phyloP scores from a whole-genome alignment of 1,140 invertebrate genomes.

The Drosophila parvula region DNA sequence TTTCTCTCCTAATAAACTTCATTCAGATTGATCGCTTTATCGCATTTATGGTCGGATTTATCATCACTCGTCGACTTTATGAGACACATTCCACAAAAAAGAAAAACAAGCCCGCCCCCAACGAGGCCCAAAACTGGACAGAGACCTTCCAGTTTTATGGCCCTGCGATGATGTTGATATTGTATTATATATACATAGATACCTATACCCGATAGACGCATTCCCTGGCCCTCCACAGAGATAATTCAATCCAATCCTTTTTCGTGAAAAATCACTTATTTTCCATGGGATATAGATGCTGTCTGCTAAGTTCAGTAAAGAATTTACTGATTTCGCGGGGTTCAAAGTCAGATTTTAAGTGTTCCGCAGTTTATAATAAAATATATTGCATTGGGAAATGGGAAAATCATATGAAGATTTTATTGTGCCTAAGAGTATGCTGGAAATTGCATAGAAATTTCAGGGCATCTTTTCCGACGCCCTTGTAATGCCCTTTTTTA shows the following conservation, averaged over 20 bases:
- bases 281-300: not conserved
- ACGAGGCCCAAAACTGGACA: not conserved
- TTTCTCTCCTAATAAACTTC: slow-evolving; percentile 35
- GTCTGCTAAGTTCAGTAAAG: not conserved
- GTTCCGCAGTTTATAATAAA: slow-evolving; percentile 1
- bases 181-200: not conserved
- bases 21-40: slow-evolving; percentile 49
- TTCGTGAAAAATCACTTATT: not conserved
- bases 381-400: not conserved
- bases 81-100: not conserved
- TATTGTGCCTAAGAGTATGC: not conserved
- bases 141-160: slow-evolving; percentile 8
- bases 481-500: not conserved
- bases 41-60: slow-evolving; percentile 31
- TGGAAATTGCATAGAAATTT: not conserved
- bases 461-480: not conserved
- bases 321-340: not conserved
- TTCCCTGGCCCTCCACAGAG: not conserved
- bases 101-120: not conserved
- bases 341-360: not conserved
- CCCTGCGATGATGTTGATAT: slow-evolving; percentile 9
- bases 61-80: slow-evolving; percentile 18
- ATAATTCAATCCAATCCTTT: slow-evolving; percentile 3
- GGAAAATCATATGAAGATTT: not conserved
- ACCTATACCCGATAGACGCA: not conserved